Percentiles rank a stretch among this genome's conserved stretches.
Evolutionary conservation across 2,888 invertebrate species (phyloP).

Genomic region (Melanotus villosus): DNA sequence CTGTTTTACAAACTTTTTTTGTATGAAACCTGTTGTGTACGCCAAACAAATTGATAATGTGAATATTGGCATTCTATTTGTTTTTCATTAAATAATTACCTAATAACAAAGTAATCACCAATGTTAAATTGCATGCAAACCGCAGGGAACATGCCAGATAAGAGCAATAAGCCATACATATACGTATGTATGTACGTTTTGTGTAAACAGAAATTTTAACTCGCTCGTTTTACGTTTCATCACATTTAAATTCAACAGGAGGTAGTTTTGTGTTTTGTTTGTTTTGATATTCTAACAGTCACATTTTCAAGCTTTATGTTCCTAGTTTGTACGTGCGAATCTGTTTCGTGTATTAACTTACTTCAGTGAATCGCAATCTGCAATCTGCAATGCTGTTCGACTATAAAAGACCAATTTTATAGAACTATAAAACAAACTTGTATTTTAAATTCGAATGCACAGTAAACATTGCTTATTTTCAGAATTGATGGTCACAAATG

Average conservation of each 20-base stretch:
- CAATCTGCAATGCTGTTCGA: conserved; percentile 9
- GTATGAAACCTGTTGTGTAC: too few species aligned
- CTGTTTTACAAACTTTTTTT: too few species aligned
- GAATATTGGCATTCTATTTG: too few species aligned
- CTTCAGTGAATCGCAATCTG: conserved; percentile 15
- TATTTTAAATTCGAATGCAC: not conserved
- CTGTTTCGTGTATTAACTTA: conserved; percentile 17
- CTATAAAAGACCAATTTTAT: conserved; percentile 24
- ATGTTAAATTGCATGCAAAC: too few species aligned
- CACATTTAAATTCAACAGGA: conserved; percentile 5
- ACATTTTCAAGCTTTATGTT: conserved; percentile 11
- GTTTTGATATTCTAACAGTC: not conserved
- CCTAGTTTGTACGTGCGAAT: not conserved
- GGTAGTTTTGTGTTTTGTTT: not conserved
- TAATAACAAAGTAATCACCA: too few species aligned
- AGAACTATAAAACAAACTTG: conserved; percentile 10
- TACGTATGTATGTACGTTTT: too few species aligned
- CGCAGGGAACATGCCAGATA: too few species aligned
- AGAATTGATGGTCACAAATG: not conserved
- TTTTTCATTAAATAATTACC: too few species aligned
- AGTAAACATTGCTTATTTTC: conserved; percentile 16
- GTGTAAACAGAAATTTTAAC: too few species aligned
- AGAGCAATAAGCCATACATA: too few species aligned
- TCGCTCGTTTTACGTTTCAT: too few species aligned
- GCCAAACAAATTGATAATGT: too few species aligned